Evolutionary conservation across 1,140 invertebrate genomes (phyloP).

Genomic region (Drosophila grimshawi): DNA sequence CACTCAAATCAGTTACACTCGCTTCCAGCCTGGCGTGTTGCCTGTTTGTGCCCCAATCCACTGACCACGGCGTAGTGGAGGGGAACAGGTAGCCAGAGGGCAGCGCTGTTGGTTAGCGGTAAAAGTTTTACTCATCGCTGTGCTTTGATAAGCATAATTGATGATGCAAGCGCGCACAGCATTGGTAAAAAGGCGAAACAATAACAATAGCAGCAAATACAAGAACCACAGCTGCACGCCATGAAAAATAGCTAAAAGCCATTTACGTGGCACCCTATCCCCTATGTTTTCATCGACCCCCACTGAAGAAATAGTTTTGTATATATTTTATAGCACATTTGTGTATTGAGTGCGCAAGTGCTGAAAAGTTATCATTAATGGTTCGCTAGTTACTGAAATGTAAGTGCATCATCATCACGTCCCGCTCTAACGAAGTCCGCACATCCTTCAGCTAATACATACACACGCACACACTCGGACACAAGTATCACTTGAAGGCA

Average conservation of each 20-base stretch:
- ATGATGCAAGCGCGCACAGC: conserved; percentile 72
- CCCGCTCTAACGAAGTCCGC: conserved; percentile 20
- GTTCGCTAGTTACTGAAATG: conserved; percentile 34
- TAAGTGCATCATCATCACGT: conserved; percentile 72
- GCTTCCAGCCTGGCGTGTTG: conserved; percentile 22
- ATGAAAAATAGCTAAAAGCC: conserved; percentile 77
- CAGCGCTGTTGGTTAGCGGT: conserved; percentile 58
- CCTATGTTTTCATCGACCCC: conserved; percentile 13
- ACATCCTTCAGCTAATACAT: conserved; percentile 11
- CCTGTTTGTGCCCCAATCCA: conserved; percentile 2
- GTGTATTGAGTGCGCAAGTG: conserved; percentile 76
- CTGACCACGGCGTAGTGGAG: background rate
- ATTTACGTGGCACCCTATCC: conserved; percentile 49
- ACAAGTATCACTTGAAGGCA: conserved; percentile 37
- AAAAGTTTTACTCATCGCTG: conserved; percentile 68
- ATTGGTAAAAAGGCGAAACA: conserved; percentile 53
- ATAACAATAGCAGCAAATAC: conserved; percentile 28
- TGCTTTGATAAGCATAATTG: conserved; percentile 82
- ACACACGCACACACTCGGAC: conserved; percentile 14
- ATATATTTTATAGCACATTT: conserved; percentile 81
- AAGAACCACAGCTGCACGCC: conserved; percentile 35
- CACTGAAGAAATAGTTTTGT: conserved; percentile 66
- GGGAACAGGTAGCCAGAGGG: conserved; percentile 18
- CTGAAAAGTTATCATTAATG: conserved; percentile 72
- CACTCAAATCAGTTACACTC: conserved; percentile 77